phyloP scores from a whole-genome alignment of 2,113 vertebrate genomes.

The Tapirus terrestris region DNA sequence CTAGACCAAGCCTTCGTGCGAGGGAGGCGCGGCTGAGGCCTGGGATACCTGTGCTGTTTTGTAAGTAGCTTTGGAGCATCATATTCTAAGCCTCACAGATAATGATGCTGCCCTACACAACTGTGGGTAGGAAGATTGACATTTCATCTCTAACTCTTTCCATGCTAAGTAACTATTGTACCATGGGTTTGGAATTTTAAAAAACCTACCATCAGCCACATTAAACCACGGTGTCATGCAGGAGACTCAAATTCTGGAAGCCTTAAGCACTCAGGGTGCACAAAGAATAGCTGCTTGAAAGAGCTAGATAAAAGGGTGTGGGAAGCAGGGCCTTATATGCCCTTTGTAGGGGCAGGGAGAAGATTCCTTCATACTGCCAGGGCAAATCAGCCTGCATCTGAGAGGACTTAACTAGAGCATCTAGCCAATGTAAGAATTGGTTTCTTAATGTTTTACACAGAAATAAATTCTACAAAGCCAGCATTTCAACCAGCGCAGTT shows the following conservation, averaged over 20 bases:
- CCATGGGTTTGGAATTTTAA: not conserved
- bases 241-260: not conserved
- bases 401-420: not conserved
- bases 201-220: not conserved
- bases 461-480: not conserved
- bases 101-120: not conserved
- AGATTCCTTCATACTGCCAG: not conserved
- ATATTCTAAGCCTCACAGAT: not conserved
- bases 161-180: not conserved
- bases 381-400: not conserved
- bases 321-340: not conserved
- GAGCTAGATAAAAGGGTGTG: not conserved
- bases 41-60: not conserved
- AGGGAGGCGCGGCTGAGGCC: not conserved
- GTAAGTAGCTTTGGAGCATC: not conserved
- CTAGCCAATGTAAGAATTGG: not conserved
- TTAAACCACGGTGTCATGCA: not conserved
- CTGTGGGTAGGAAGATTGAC: not conserved
- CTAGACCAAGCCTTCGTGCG: not conserved
- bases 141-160: not conserved
- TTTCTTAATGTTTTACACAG: not conserved
- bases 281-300: not conserved
- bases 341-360: not conserved
- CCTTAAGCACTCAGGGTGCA: not conserved
- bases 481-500: not conserved